phyloP scores from a whole-genome alignment of 2,888 invertebrate species.

The Standfussiana lucernea region DNA sequence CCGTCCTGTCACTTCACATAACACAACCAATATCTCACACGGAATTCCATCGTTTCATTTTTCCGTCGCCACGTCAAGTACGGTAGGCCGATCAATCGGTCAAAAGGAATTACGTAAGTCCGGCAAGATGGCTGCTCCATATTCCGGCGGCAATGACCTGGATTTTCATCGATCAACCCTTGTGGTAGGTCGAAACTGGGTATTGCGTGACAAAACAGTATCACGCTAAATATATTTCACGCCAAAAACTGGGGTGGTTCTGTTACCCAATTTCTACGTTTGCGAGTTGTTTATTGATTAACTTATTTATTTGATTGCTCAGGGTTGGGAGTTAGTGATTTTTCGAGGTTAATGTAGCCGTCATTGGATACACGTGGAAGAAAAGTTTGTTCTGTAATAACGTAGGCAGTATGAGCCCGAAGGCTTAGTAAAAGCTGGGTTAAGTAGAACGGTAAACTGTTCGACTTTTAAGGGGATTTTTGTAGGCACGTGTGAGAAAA shows the following conservation, averaged over 20 bases:
- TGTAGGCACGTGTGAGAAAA: conserved; percentile 16
- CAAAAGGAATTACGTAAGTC: conserved; percentile 56
- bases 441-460: not conserved
- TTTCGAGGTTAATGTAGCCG: conserved; percentile 2
- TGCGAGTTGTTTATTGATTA: conserved; percentile 51
- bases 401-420: not conserved
- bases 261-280: conserved; percentile 35
- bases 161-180: conserved; percentile 76
- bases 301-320: conserved; percentile 47
- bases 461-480: not conserved
- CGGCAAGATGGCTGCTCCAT: conserved; percentile 36
- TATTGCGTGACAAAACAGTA: conserved; percentile 70
- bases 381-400: conserved; percentile 16
- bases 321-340: conserved; percentile 9
- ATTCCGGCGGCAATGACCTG: conserved; percentile 78
- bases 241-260: conserved; percentile 26
- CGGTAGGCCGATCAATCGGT: conserved; percentile 47
- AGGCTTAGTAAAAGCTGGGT: conserved; percentile 2
- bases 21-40: conserved; percentile 32
- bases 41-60: conserved; percentile 28
- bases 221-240: conserved; percentile 48
- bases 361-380: not conserved
- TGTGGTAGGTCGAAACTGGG: conserved; percentile 79
- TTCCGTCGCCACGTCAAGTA: conserved; percentile 33
- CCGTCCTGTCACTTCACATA: conserved; percentile 17